Evolutionary conservation across 2,797 vertebrate genomes (phyloP), one percentile per base, ranked within the genome.

Genomic region (Amblyraja radiata): DNA sequence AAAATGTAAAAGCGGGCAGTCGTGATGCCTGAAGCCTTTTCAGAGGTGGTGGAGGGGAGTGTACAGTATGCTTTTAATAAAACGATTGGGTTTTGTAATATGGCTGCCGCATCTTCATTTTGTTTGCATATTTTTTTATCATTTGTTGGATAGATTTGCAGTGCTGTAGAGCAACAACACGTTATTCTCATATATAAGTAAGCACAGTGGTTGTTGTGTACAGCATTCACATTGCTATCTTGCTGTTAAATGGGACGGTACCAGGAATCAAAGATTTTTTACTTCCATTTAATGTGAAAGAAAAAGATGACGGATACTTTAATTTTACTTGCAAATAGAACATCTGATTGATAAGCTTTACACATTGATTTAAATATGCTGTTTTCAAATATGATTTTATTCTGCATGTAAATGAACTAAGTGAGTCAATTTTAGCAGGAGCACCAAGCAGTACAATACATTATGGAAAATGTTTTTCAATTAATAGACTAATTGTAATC

Each of bases 401-500:
- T 92, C 39, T 92, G 71, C 90, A 74, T 39, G 39, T n/a, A 92
- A 76, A 92, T 92, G 11, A 92, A 58, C 46, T 23, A 74, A 92
- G 46, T 73, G 71, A 76, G 71, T 92, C 68, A 25, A 73, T 92
- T 91, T 92, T 74, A 92, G 25, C 10, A 92, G 71, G 90, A 23
- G 36, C 25, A 65, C 25, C 73, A 58, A 71, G 90, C 65, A 76
- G 90, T 76, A 76, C 90, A 92, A 71, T 54, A 92, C 90, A 58
- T 92, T 92, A 54, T 39, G 16, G 90, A 92, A 88, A 88, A 92
- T 92, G 90, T 54, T 92, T 73, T 76, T 92, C 68, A 92, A 54
- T 92, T 92, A 92, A 92, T 92, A 76, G 90, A 92, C 71, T 74
- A 92, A 92, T 92, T 92, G 90, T 92, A 92, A 92, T 92, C 39